Percentiles rank a stretch among this genome's conserved stretches.
Conservation (phyloP, 2,888 invertebrate species). For the Andrena bucephala region DNA sequence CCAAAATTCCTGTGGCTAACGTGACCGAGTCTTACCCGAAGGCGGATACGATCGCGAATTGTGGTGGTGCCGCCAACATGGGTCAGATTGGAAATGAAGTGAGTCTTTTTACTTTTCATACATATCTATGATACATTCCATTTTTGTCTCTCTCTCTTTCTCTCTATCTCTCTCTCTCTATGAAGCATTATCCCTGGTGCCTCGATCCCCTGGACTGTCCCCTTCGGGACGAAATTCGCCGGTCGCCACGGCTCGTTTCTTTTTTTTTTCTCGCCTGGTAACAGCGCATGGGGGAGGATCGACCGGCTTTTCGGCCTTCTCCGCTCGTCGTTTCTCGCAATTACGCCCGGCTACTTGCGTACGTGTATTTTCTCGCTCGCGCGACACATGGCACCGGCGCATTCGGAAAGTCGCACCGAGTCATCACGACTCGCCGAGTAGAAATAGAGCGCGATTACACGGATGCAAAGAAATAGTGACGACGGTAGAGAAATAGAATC, state of each 20-base stretch:
- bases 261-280: constrained; percentile 30
- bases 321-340: constrained; percentile 22
- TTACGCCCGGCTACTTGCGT: constrained; percentile 3
- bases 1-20: constrained; percentile 83
- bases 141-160: neutral
- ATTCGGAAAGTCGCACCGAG: constrained; percentile 56
- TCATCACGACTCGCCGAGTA: constrained; percentile 41
- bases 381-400: constrained; percentile 33
- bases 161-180: neutral
- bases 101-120: constrained; percentile 69
- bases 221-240: constrained; percentile 20
- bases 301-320: constrained; percentile 44
- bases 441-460: constrained; percentile 56
- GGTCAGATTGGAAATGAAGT: constrained; percentile 84
- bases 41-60: constrained; percentile 79
- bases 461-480: neutral
- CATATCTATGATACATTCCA: neutral
- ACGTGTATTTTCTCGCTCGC: neutral
- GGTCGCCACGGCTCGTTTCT: neutral
- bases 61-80: constrained; percentile 80
- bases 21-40: constrained; percentile 78
- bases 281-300: constrained; percentile 30
- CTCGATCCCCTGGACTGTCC: too few species aligned
- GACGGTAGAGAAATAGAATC: constrained; percentile 10
- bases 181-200: neutral